A percentile compares a stretch with the other conserved stretches of the same genome.
phyloP scores from a whole-genome alignment of 1,140 invertebrate species.

The Archivesica marissinica region DNA sequence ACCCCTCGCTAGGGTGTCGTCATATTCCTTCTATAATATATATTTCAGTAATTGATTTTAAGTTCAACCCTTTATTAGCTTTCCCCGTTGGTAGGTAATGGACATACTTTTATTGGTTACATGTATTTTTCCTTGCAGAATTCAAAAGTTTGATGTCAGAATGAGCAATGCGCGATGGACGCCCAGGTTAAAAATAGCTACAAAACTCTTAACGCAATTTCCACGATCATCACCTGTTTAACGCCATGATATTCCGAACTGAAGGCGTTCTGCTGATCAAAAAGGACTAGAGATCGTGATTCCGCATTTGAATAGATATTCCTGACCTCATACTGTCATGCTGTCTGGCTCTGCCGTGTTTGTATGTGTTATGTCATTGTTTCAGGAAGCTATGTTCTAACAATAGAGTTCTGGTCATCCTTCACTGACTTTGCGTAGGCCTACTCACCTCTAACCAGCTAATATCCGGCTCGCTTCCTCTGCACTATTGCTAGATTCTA shows the following conservation, averaged over 20 bases:
- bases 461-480: slow-evolving; percentile 7
- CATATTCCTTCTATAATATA: too few species aligned
- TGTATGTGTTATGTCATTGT: slow-evolving; percentile 10
- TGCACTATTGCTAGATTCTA: slow-evolving; percentile 20
- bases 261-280: not conserved
- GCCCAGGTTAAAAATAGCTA: slow-evolving; percentile 28
- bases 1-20: too few species aligned
- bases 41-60: too few species aligned
- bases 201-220: slow-evolving; percentile 41
- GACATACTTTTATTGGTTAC: too few species aligned
- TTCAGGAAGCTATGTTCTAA: slow-evolving; percentile 7
- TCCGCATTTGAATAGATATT: not conserved
- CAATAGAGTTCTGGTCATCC: not conserved
- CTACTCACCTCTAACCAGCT: slow-evolving; percentile 1
- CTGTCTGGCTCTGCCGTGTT: slow-evolving; percentile 14
- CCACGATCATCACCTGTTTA: slow-evolving; percentile 35
- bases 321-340: slow-evolving; percentile 32
- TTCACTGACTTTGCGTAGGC: slow-evolving; percentile 31
- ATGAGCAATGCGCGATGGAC: slow-evolving; percentile 67
- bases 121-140: slow-evolving; percentile 73
- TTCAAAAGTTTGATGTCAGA: slow-evolving; percentile 81
- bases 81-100: too few species aligned
- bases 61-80: too few species aligned
- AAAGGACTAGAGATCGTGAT: slow-evolving; percentile 10
- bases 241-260: slow-evolving; percentile 14